Evolutionary conservation across 2,797 vertebrate species (phyloP), one percentile per base, ranked within the genome.

Genomic region (Rhinogobio ventralis): DNA sequence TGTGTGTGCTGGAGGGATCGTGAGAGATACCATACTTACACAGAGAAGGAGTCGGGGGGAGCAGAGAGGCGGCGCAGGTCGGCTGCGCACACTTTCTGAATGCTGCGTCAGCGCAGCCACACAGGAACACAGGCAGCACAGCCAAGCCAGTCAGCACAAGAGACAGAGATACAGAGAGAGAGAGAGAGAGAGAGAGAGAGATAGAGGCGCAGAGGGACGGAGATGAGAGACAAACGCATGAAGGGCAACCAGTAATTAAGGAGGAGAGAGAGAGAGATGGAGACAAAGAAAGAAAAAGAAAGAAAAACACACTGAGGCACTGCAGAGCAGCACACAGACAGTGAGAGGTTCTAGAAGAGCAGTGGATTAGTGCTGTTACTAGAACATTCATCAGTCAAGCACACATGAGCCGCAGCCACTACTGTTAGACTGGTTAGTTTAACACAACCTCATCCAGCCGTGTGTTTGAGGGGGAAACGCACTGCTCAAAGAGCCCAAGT

Each of bases 41-140:
- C 96, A 93, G 96, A 96, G 96, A 99, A 99, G 96, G 98, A 97
- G 95, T 98, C 98, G 0, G 98, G 97, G 96, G 98, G 98, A 95
- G 98, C 98, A 85, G 98, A 99, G 93, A 99, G 98, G 93, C 98
- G 97, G 93, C 98, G 96, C 95, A 98, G 95, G 95, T 99, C 98
- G 92, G 96, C 96, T 94, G 97, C 95, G 93, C 96, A 97, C 95
- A 98, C 97, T 97, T 99, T 99, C 95, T 98, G 97, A 96, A 97
- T 96, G 95, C 98, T 99, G 97, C 79, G 93, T 93, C 91, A 93
- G 91, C 92, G 92, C 94, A 93, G 93, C 51, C 92, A 85, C 76
- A 84, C 85, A 82, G 80, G 68, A 84, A 83, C 75, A 88, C 80
- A 90, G 82, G 82, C 88, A 89, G 86, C 83, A 88, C 86, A 89